Base-by-base conservation (phyloP, 2,797 vertebrate genomes). In the Enteromius treurensis region DNA sequence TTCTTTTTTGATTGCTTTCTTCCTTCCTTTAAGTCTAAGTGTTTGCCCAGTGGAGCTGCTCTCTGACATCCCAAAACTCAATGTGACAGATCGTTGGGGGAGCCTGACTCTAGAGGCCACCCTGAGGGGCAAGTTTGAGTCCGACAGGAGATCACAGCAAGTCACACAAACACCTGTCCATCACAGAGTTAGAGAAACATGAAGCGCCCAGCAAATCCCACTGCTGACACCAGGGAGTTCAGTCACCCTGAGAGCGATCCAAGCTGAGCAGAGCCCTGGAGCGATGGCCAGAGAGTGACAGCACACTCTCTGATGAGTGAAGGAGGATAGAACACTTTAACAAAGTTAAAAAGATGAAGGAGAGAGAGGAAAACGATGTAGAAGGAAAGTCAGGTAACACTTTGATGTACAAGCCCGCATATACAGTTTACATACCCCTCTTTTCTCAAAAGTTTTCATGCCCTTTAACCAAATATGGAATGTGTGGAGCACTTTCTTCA, bases 71-170 rank as follows among this genome's bases (percentile, higher is more conserved):
- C 34, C 49, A 60, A 73, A 84, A 81, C 75, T 23, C 29, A 69
- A 55, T 81, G 26, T 86, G 87, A 86, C 84, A 68, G 74, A 80
- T 81, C 17, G n/a, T 37, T 62, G 53, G 7, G 73, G 29, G 74
- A 55, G 21, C 34, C 47, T 64, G 69, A 70, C 53, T 68, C 60
- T 29, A 65, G 60, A 67, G 80, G 29, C 7, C 15, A 74, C 77
- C 85, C 82, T 32, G 17, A 29, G 74, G 85, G 70, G 49, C 51
- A 34, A 3, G 47, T 73, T 77, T 51, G 83, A 80, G 83, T 82
- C 81, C 5, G 82, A 79, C 75, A 79, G 47, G 45, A 37, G 77
- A 83, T 83, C 76, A 64, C 37, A 29, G 14, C 21, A 68, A 80
- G 71, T 51, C 40, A 32, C 81, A 77, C 62, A 74, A 71, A 45